These are phyloP conservation scores for Sternarchorhynchus goeldii DNA, from an alignment of 2,797 vertebrate species.

Conservation along the genomic window DNA sequence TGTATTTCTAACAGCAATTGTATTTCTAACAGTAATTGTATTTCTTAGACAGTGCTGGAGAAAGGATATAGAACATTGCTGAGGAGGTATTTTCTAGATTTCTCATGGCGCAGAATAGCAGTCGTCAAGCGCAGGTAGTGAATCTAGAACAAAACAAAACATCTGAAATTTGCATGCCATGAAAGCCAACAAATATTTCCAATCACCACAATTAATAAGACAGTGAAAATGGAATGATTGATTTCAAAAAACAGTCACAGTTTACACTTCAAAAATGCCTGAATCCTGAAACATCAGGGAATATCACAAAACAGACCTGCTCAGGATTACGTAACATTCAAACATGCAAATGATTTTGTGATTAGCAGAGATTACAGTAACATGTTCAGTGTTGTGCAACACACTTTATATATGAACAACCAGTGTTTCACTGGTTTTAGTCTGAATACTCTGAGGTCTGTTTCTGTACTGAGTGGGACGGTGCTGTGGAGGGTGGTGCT, in stretches of 20 bases:
- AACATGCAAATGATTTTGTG: background rate
- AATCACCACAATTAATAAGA: background rate
- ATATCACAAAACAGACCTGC: no score
- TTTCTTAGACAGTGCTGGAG: background rate
- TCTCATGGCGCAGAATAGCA: conserved; percentile 91
- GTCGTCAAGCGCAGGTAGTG: conserved; percentile 93
- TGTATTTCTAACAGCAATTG: background rate
- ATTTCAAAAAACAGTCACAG: background rate
- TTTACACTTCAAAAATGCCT: background rate
- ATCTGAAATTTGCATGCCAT: background rate
- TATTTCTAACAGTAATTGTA: background rate
- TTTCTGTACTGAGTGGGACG: no score
- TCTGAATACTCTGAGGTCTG: no score
- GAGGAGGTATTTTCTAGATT: conserved; percentile 93
- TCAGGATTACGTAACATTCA: background rate
- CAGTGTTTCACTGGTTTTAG: background rate
- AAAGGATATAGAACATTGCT: conserved; percentile 96
- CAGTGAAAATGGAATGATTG: background rate
- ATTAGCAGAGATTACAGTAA: background rate
- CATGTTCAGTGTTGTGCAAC: background rate
- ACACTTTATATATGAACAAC: background rate
- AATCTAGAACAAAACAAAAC: conserved; percentile 75
- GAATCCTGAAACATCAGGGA: background rate
- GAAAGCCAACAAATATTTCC: background rate
- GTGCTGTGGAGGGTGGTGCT: no score